Evolutionary conservation across 2,888 invertebrate genomes (phyloP).

Genomic region (Amblyjoppa fuscipennis): DNA sequence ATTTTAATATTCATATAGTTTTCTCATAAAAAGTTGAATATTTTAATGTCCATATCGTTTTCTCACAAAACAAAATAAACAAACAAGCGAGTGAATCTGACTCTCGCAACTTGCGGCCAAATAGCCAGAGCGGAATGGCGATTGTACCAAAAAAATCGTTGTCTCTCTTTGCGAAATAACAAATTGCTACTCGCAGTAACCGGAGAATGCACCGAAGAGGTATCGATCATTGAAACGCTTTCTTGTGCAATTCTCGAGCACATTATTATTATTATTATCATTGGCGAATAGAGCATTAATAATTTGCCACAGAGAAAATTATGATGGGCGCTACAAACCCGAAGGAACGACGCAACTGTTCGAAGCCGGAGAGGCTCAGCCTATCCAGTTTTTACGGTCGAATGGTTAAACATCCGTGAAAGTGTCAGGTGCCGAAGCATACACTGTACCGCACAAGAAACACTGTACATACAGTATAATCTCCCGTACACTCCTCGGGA

Average conservation of each 20-base stretch:
- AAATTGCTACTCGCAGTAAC: not conserved
- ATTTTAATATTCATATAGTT: no score
- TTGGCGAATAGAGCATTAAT: slow-evolving; percentile 10
- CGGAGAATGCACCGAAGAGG: not conserved
- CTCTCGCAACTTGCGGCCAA: not conserved
- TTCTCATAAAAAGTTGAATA: no score
- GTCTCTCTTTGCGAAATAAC: not conserved
- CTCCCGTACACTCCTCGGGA: not conserved
- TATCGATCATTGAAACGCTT: not conserved
- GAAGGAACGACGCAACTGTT: slow-evolving; percentile 40
- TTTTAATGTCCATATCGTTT: no score
- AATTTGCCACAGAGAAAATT: slow-evolving; percentile 44
- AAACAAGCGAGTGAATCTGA: not conserved
- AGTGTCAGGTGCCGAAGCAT: slow-evolving; percentile 57
- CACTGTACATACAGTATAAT: not conserved
- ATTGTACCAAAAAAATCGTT: not conserved
- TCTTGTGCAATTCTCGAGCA: slow-evolving; percentile 8
- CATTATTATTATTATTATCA: slow-evolving; percentile 5
- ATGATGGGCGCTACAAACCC: slow-evolving; percentile 21
- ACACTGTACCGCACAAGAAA: slow-evolving; percentile 12
- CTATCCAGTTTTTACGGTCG: slow-evolving; percentile 52
- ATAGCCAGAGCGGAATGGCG: not conserved
- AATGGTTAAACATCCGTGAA: slow-evolving; percentile 66
- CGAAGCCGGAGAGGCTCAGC: slow-evolving; percentile 28
- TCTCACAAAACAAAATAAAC: not conserved